Evolutionary conservation across 1,140 invertebrate species (phyloP), one percentile per base, ranked within the genome.

Genomic region (Piezodorus guildinii): DNA sequence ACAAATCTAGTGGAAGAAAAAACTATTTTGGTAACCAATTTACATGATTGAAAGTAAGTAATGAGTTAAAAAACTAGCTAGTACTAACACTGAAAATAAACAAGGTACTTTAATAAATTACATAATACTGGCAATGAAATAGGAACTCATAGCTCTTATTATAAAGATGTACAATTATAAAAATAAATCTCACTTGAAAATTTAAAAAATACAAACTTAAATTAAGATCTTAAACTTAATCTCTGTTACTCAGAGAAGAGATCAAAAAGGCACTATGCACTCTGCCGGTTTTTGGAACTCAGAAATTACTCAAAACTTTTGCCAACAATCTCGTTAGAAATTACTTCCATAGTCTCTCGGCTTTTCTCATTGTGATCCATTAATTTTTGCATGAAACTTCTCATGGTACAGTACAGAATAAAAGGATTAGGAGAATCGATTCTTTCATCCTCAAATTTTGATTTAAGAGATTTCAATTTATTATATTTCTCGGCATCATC

Each of bases 161-260:
- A 16, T 10, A 49, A 49, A 56, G 52, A 56, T 23, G 23, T 56
- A 56, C 52, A 56, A 56, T 27, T 56, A 56, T 56, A 56, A 56
- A 56, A 56, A 56, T 23, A 56, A 56, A 23, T 56, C 12, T 56
- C 23, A 21, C 52, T 56, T 23, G 23, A 16, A 23, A 23, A 14
- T 56, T 49, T 49, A 49, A 49, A 56, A 56, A 56, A 56, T 21
- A 56, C 19, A 23, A 56, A 56, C 19, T 25, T 56, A 56, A 56
- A 56, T 25, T 25, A 56, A 56, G 52, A 23, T 25, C 17, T 23
- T 56, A 56, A 56, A 16, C 21, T 23, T 25, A 56, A 56, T 15
- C 52, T 56, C 23, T 56, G 52, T 21, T 25, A 16, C 23, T 23
- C 52, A 23, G 17, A 16, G 23, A 16, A 21, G 23, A 23, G 23